Evolutionary conservation across 2,797 vertebrate species (phyloP).

Genomic region (Taeniopygia guttata): DNA sequence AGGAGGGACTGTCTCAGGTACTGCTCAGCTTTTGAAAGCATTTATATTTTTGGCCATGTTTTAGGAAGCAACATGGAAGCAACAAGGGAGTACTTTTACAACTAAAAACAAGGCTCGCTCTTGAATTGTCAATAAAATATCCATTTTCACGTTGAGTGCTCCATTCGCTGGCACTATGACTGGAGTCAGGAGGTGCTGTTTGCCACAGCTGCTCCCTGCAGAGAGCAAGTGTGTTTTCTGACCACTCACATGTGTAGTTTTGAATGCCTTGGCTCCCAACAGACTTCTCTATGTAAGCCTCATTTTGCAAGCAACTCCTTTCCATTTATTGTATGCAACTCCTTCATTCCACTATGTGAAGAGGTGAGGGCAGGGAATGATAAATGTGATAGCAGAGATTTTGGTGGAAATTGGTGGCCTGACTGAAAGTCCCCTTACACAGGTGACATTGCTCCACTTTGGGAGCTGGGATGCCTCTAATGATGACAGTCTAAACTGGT

Average conservation of each 20-base stretch:
- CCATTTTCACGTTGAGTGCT: not conserved
- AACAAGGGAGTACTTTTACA: not conserved
- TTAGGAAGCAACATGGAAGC: not conserved
- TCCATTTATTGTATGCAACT: not conserved
- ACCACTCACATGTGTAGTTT: fast-evolving
- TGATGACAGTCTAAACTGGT: fast-evolving
- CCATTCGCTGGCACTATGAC: fast-evolving
- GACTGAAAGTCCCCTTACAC: not conserved
- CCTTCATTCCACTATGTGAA: fast-evolving
- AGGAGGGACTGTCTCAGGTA: not conserved
- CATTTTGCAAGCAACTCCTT: not conserved
- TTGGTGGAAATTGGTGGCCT: not conserved
- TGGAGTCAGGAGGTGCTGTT: not conserved
- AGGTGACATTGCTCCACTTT: not conserved
- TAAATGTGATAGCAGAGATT: fast-evolving
- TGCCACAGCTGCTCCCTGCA: not conserved
- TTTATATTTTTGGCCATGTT: not conserved
- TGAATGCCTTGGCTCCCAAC: not conserved
- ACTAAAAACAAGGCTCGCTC: not conserved
- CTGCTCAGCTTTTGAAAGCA: not conserved
- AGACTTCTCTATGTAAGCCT: fast-evolving
- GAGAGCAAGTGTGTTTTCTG: not conserved
- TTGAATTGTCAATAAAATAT: not conserved
- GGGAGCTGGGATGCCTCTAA: not conserved
- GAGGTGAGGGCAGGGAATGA: not conserved